These are phyloP conservation scores for Nipponacmea schrenckii DNA, from an alignment of 2,888 invertebrate genomes.

Conservation along the genomic window DNA sequence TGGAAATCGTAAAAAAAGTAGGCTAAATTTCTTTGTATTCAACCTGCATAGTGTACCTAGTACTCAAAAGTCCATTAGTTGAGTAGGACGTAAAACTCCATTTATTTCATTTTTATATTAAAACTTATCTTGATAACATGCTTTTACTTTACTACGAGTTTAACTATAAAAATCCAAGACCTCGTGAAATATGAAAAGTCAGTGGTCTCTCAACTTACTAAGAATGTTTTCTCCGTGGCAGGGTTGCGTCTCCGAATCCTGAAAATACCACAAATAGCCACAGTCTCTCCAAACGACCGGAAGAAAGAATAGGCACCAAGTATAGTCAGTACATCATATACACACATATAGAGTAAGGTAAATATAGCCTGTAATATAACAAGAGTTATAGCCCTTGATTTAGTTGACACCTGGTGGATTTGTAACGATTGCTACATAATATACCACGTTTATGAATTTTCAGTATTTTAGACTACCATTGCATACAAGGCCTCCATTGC, in stretches of 20 bases:
- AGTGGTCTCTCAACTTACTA: conserved; percentile 14
- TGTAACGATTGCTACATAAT: no score
- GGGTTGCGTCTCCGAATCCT: conserved; percentile 20
- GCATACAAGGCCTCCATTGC: no score
- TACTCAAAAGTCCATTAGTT: no score
- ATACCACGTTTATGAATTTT: no score
- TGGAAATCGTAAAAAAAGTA: conserved; percentile 19
- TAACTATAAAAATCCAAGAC: conserved; percentile 19
- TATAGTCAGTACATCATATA: conserved; percentile 18
- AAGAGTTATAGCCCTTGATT: neutral
- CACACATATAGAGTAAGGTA: conserved; percentile 7
- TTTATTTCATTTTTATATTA: no score
- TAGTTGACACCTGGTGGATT: no score
- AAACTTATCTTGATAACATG: no score
- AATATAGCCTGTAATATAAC: conserved; percentile 14
- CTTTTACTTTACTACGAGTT: no score
- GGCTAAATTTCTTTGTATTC: no score
- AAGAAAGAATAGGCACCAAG: conserved; percentile 26
- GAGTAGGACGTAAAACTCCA: no score
- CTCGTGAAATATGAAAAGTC: conserved; percentile 1
- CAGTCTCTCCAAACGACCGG: conserved; percentile 17
- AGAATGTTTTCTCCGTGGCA: conserved; percentile 14
- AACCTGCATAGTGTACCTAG: no score
- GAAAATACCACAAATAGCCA: conserved; percentile 26
- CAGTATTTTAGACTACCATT: no score